These are phyloP conservation scores for Callocephalon fimbriatum DNA, from an alignment of 2,113 vertebrate genomes.

Conservation along the genomic window DNA sequence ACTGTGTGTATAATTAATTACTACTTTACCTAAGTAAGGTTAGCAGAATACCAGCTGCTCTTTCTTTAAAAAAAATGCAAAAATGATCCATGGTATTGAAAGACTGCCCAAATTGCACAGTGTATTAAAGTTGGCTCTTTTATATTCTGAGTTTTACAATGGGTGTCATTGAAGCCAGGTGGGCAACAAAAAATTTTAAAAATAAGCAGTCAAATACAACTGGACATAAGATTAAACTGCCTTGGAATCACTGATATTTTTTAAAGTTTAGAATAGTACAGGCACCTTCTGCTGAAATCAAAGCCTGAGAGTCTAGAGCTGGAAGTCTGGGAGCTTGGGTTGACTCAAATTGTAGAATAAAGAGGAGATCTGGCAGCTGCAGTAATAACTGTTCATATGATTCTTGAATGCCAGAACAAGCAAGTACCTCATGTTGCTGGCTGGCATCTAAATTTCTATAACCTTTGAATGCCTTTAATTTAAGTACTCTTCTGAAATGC, in stretches of 20 bases:
- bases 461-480: background rate
- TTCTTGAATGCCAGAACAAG: constrained; percentile 21
- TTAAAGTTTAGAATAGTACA: background rate
- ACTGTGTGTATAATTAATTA: background rate
- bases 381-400: background rate
- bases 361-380: background rate
- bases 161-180: background rate
- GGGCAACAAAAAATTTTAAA: background rate
- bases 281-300: background rate
- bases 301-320: background rate
- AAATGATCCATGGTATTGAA: background rate
- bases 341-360: background rate
- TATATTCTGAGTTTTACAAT: background rate
- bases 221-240: background rate
- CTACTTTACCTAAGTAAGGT: background rate
- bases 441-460: background rate
- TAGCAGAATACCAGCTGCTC: background rate
- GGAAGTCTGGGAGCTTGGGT: background rate
- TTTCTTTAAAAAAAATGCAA: background rate
- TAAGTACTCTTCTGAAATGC: background rate
- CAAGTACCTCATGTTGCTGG: background rate
- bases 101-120: background rate
- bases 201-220: background rate
- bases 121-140: background rate
- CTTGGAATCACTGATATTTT: background rate